phyloP scores from a whole-genome alignment of 30 jellyfish, hydroid and myxozoan genomes.

The Chrysaora quinquecirrha region DNA sequence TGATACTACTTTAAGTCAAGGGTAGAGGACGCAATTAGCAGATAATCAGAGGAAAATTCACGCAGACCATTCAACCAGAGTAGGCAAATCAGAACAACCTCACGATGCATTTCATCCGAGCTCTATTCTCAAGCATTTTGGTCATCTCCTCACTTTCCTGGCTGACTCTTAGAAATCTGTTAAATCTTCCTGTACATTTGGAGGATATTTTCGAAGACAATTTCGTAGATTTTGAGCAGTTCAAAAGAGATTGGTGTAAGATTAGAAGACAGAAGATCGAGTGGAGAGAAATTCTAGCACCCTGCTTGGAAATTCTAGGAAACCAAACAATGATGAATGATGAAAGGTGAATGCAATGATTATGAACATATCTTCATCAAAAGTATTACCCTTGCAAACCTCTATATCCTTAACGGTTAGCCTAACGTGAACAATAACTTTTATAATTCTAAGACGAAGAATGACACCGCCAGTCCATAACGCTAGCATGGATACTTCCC shows the following conservation, averaged over 20 bases:
- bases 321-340: constrained; percentile 26
- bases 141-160: constrained; percentile 78
- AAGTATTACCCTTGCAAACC: background rate
- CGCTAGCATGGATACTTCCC: too few species aligned
- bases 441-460: background rate
- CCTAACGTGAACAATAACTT: background rate
- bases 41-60: too few species aligned
- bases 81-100: too few species aligned
- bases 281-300: constrained; percentile 91
- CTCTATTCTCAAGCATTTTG: constrained; percentile 66
- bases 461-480: too few species aligned
- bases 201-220: constrained; percentile 35
- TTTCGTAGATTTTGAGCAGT: constrained; percentile 74
- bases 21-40: too few species aligned
- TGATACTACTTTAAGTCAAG: too few species aligned
- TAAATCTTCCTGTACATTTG: constrained; percentile 45
- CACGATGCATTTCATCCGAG: constrained; percentile 80
- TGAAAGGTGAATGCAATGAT: constrained; percentile 22
- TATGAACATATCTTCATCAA: background rate
- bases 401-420: too few species aligned
- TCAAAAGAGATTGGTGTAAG: constrained; percentile 95
- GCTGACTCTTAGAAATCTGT: constrained; percentile 78
- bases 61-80: too few species aligned
- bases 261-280: constrained; percentile 70
- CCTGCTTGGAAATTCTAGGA: constrained; percentile 67